These are phyloP conservation scores for Australoheros facetus DNA, from an alignment of 2,797 vertebrate genomes.

Conservation along the genomic window DNA sequence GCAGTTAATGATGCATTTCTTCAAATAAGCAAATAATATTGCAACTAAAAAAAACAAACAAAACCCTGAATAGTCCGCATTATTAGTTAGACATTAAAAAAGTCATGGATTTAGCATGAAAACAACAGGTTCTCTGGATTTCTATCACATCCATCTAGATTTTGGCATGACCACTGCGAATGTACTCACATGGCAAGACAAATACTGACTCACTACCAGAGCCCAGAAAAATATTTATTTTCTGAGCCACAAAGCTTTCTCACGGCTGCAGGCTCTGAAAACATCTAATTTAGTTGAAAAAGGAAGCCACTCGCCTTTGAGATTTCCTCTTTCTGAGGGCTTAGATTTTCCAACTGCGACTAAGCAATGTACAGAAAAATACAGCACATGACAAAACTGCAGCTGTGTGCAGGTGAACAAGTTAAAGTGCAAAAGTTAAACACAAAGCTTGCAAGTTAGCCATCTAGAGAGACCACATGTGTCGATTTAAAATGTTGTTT, in stretches of 20 bases:
- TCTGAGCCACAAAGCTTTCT: slow-evolving; percentile 67
- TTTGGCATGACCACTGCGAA: slow-evolving; percentile 39
- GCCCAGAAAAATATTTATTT: slow-evolving; percentile 66
- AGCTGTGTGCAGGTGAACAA: not conserved
- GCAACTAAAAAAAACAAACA: not conserved
- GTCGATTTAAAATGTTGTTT: slow-evolving; percentile 61
- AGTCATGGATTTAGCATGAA: slow-evolving; percentile 1
- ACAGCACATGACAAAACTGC: slow-evolving; percentile 16
- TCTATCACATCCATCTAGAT: slow-evolving; percentile 35
- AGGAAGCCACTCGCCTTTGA: slow-evolving; percentile 55
- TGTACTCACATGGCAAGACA: slow-evolving; percentile 45
- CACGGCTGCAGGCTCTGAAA: slow-evolving; percentile 57
- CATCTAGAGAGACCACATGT: slow-evolving; percentile 40
- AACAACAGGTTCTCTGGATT: slow-evolving; percentile 34
- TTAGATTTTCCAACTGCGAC: slow-evolving; percentile 40
- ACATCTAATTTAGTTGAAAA: slow-evolving; percentile 67
- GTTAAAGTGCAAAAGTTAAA: slow-evolving; percentile 34
- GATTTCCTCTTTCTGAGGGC: slow-evolving; percentile 43
- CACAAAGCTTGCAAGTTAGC: not conserved
- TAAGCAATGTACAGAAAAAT: slow-evolving; percentile 17
- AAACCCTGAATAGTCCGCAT: not conserved
- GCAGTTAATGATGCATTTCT: not conserved
- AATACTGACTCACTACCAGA: slow-evolving; percentile 55
- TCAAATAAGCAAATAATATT: not conserved
- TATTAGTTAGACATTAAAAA: not conserved